These are phyloP conservation scores for Drosophila infuscata DNA, from an alignment of 2,888 invertebrate genomes.

Conservation along the genomic window DNA sequence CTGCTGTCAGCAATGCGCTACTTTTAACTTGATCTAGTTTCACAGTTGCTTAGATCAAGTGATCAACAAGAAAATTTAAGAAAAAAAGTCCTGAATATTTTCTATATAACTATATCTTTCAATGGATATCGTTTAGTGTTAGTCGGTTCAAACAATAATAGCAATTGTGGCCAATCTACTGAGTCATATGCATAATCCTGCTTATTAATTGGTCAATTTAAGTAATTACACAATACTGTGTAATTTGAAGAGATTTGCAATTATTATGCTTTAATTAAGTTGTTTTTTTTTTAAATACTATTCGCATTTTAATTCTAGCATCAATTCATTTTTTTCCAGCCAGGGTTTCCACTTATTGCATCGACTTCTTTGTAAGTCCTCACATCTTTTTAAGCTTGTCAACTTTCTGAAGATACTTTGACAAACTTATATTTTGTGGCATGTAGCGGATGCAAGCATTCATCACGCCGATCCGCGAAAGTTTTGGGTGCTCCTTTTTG, in stretches of 20 bases:
- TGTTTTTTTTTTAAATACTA: not conserved
- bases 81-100: not conserved
- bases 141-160: not conserved
- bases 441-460: slow-evolving; percentile 31
- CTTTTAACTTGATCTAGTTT: slow-evolving; percentile 21
- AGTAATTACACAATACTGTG: not conserved
- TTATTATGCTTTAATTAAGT: not conserved
- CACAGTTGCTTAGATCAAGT: slow-evolving; percentile 14
- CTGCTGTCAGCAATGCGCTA: slow-evolving; percentile 34
- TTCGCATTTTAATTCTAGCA: not conserved
- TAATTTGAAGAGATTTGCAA: not conserved
- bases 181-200: not conserved
- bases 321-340: not conserved
- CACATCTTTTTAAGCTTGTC: not conserved
- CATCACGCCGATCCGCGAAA: slow-evolving; percentile 11
- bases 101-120: not conserved
- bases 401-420: not conserved
- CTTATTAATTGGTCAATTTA: not conserved
- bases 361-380: not conserved
- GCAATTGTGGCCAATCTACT: not conserved
- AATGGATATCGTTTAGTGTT: not conserved
- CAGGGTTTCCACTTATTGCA: not conserved
- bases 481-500: slow-evolving; percentile 8
- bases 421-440: not conserved
- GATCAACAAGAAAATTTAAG: not conserved